Conservation (phyloP, 2,113 vertebrate genomes). For the Ageneiosus marmoratus region DNA sequence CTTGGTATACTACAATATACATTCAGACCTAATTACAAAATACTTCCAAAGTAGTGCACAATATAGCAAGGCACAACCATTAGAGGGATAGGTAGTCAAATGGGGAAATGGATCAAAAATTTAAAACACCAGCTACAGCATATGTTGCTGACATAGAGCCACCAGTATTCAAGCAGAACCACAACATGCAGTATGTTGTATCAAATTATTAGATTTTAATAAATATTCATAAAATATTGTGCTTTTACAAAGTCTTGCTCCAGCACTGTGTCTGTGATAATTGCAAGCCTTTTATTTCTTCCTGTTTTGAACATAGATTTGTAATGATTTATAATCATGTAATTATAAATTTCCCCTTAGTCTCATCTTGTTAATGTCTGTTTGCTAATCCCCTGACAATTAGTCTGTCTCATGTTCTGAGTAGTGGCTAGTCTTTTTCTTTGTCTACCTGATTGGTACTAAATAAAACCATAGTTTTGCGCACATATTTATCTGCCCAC, state of each 20-base stretch:
- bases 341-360: neutral
- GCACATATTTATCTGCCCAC: neutral
- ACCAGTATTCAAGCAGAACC: neutral
- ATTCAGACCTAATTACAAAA: neutral
- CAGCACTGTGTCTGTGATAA: neutral
- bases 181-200: neutral
- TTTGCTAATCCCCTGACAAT: neutral
- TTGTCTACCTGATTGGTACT: neutral
- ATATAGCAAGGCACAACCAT: neutral
- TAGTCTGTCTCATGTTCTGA: neutral
- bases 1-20: neutral
- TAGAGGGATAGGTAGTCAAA: neutral
- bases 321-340: neutral
- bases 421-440: neutral
- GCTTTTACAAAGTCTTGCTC: neutral
- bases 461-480: neutral
- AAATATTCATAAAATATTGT: neutral
- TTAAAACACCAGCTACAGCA: neutral
- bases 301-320: neutral
- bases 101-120: neutral
- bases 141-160: neutral
- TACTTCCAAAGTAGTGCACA: neutral
- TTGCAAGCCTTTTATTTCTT: neutral
- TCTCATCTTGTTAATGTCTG: neutral
- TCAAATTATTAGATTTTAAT: neutral